A percentile compares a stretch with the other conserved stretches of the same genome.
Evolutionary conservation across 2,888 invertebrate species (phyloP).

Genomic region (Desoria tigrina): DNA sequence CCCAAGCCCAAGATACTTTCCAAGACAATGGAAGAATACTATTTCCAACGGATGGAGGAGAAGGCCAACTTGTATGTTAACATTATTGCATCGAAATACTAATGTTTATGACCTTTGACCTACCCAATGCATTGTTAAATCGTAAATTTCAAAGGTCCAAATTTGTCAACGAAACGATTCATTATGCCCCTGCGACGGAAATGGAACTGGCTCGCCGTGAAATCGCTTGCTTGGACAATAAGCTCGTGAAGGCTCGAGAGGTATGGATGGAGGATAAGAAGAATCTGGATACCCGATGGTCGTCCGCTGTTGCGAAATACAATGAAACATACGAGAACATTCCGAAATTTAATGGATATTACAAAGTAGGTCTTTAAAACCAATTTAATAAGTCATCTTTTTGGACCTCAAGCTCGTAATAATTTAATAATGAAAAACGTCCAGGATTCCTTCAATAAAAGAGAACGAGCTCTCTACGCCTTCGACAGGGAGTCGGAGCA

Average conservation of each 20-base stretch:
- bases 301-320: conserved; percentile 32
- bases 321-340: conserved; percentile 24
- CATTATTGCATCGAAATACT: not conserved
- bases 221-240: conserved; percentile 46
- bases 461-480: conserved; percentile 37
- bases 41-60: conserved; percentile 40
- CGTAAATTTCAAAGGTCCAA: conserved; percentile 15
- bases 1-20: conserved; percentile 29
- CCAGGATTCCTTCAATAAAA: conserved; percentile 42
- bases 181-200: conserved; percentile 44
- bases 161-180: conserved; percentile 12
- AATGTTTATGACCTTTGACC: conserved; percentile 11
- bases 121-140: not conserved
- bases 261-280: conserved; percentile 34
- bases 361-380: conserved; percentile 23
- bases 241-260: conserved; percentile 42
- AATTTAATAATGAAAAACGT: too few relatives aligned
- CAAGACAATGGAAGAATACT: conserved; percentile 44
- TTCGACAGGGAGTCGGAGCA: conserved; percentile 32
- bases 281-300: conserved; percentile 41
- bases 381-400: not conserved
- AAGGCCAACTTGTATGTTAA: conserved; percentile 25
- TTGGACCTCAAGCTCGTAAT: not conserved
- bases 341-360: conserved; percentile 46
- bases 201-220: conserved; percentile 36